A percentile compares a stretch with the other conserved stretches of the same genome.
Evolutionary conservation across 2,888 invertebrate species (phyloP).

Genomic region (Choristoneura rosaceana): DNA sequence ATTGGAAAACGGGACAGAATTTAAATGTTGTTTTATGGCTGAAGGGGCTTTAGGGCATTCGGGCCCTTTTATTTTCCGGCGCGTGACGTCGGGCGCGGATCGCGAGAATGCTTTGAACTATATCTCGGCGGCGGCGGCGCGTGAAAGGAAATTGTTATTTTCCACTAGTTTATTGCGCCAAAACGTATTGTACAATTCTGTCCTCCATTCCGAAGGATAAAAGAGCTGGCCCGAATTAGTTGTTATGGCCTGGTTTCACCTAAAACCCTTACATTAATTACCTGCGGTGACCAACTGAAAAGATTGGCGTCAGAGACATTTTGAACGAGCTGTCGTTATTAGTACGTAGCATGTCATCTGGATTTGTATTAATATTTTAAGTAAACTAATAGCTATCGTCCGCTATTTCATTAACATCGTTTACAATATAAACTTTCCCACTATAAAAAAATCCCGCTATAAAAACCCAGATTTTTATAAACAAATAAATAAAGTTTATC

Average conservation of each 20-base stretch:
- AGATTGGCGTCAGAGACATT: too few relatives aligned
- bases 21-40: slow-evolving; percentile 40
- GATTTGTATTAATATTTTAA: too few relatives aligned
- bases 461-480: too few relatives aligned
- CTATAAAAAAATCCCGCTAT: too few relatives aligned
- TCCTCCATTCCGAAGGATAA: slow-evolving; percentile 2
- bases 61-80: slow-evolving; percentile 27
- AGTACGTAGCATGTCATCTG: too few relatives aligned
- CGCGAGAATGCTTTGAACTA: slow-evolving; percentile 25
- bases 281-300: too few relatives aligned
- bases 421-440: too few relatives aligned
- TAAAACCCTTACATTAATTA: too few relatives aligned
- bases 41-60: slow-evolving; percentile 30
- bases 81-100: slow-evolving; percentile 19
- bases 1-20: slow-evolving; percentile 40
- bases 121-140: slow-evolving; percentile 10
- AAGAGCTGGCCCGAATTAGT: slow-evolving; percentile 5
- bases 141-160: slow-evolving; percentile 16
- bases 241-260: neutral
- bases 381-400: too few relatives aligned
- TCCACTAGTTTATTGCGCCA: neutral
- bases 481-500: too few relatives aligned
- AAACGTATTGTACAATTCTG: neutral
- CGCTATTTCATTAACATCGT: too few relatives aligned
- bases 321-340: too few relatives aligned